These are phyloP conservation scores for Cephalopholis sonnerati DNA, from an alignment of 2,113 vertebrate genomes.

Conservation along the genomic window DNA sequence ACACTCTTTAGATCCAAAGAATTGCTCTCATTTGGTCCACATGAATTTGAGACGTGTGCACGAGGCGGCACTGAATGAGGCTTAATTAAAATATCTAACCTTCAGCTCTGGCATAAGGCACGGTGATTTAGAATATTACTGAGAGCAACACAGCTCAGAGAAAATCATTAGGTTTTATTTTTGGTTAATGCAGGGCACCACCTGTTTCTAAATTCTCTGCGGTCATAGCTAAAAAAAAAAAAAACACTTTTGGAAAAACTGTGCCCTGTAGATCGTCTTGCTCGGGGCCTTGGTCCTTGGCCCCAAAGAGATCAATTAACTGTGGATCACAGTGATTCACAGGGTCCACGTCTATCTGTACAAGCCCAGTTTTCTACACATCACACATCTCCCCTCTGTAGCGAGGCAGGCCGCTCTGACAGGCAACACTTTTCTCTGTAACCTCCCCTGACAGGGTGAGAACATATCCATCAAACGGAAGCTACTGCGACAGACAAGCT, in stretches of 20 bases:
- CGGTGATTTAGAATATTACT: conserved; percentile 23
- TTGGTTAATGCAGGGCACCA: not conserved
- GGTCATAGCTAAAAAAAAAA: conserved; percentile 14
- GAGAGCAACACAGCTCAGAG: conserved; percentile 18
- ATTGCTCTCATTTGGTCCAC: not conserved
- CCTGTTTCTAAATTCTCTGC: conserved; percentile 30
- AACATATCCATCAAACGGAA: conserved; percentile 78
- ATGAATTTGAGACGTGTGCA: too few relatives aligned
- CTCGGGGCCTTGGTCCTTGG: conserved; percentile 46
- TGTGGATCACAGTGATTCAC: conserved; percentile 70
- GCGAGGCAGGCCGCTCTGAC: conserved; percentile 66
- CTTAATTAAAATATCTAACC: conserved; percentile 32
- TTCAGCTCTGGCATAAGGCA: not conserved
- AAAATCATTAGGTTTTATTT: conserved; percentile 31
- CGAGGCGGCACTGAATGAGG: not conserved
- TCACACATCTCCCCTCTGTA: conserved; percentile 46
- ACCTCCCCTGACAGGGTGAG: conserved; percentile 77
- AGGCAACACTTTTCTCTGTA: conserved; percentile 77
- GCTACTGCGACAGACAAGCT: conserved; percentile 70
- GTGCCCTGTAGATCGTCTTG: conserved; percentile 23
- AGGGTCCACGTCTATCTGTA: conserved; percentile 60
- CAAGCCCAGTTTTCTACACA: conserved; percentile 26
- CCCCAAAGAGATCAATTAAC: conserved; percentile 82
- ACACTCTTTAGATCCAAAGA: not conserved
- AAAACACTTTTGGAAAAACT: conserved; percentile 5